Conservation (phyloP, 2,888 invertebrate species). For the Tillus elongatus region DNA sequence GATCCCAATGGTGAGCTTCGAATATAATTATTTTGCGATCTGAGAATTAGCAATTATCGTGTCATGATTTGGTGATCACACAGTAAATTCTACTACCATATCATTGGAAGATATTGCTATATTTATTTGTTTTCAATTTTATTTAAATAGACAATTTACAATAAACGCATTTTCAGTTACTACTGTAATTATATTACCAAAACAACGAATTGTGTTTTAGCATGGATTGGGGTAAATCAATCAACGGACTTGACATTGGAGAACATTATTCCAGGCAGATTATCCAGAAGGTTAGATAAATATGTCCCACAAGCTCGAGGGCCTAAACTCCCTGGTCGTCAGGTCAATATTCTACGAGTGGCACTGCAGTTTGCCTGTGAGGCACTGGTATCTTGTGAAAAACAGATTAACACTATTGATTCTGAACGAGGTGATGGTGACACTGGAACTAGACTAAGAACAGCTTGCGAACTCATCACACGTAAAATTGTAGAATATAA, state of each 20-base stretch:
- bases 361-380: conserved; percentile 42
- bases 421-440: conserved; percentile 65
- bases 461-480: conserved; percentile 31
- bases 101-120: no score
- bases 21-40: no score
- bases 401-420: conserved; percentile 57
- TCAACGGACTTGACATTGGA: conserved; percentile 7
- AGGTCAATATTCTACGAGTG: conserved; percentile 31
- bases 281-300: conserved; percentile 7
- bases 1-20: no score
- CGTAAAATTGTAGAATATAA: conserved; percentile 25
- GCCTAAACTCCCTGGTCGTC: conserved; percentile 29
- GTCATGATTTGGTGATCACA: no score
- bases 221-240: background rate
- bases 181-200: no score
- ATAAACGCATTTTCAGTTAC: no score
- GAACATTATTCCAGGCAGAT: conserved; percentile 8
- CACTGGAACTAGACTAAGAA: conserved; percentile 49
- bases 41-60: no score
- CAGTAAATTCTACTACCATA: no score
- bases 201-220: background rate
- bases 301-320: conserved; percentile 27
- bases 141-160: no score
- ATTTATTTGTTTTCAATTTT: no score
- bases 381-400: conserved; percentile 51